A percentile compares a stretch with the other conserved stretches of the same genome.
Evolutionary conservation across 2,888 invertebrate species (phyloP).

Genomic region (Lycophotia porphyrea): DNA sequence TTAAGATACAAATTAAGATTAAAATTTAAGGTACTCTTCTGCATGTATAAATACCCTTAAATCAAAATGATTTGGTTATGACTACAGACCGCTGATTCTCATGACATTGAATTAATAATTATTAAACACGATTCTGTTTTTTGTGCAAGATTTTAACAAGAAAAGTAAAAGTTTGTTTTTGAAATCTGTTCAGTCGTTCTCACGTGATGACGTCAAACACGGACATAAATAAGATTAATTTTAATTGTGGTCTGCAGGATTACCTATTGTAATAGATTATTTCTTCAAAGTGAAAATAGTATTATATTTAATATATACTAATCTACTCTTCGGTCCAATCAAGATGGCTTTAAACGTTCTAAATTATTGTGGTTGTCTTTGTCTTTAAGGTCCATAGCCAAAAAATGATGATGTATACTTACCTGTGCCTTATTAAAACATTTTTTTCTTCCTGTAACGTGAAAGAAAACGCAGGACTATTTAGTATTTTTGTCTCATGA

Average conservation of each 20-base stretch:
- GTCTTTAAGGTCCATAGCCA: background rate
- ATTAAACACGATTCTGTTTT: background rate
- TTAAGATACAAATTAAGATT: too few species aligned
- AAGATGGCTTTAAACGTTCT: background rate
- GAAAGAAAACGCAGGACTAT: background rate
- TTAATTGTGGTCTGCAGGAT: background rate
- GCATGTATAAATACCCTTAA: background rate
- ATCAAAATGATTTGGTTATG: background rate
- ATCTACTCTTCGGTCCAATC: background rate
- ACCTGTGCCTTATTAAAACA: background rate
- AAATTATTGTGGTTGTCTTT: background rate
- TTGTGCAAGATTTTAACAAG: too few species aligned
- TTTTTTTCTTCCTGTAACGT: background rate
- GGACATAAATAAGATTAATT: background rate
- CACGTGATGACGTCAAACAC: background rate
- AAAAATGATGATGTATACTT: background rate
- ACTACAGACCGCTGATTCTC: background rate
- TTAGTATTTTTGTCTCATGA: background rate
- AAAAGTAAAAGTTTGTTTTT: conserved; percentile 1
- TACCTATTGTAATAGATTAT: background rate
- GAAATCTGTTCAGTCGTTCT: conserved; percentile 6
- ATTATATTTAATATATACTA: background rate
- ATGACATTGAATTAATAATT: background rate
- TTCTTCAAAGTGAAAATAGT: background rate
- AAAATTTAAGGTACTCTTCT: background rate